A percentile compares a stretch with the other conserved stretches of the same genome.
Evolutionary conservation across 2,888 invertebrate genomes (phyloP).

Genomic region (Pherbina coryleti): DNA sequence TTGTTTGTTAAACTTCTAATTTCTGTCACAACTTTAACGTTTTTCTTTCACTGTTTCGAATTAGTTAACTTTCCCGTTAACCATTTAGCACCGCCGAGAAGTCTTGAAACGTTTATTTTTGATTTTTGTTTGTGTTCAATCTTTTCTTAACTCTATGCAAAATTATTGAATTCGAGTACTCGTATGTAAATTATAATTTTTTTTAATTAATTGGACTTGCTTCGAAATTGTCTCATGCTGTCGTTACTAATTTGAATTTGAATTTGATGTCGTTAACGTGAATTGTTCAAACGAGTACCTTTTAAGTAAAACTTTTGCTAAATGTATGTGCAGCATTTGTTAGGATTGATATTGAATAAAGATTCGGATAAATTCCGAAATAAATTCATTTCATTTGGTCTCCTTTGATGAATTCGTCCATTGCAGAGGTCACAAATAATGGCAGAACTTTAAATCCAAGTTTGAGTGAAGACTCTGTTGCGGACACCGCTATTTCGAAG

Average conservation of each 20-base stretch:
- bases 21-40: too few species aligned
- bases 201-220: conserved; percentile 30
- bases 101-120: background rate
- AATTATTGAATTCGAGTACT: background rate
- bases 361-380: conserved; percentile 3
- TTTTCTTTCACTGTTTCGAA: background rate
- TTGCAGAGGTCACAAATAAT: conserved; percentile 71
- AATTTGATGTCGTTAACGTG: conserved; percentile 32
- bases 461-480: conserved; percentile 85
- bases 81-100: conserved; percentile 5
- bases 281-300: conserved; percentile 14
- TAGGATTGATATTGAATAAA: conserved; percentile 9
- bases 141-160: background rate
- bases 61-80: background rate
- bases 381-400: conserved; percentile 50
- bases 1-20: background rate
- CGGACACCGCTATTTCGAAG: conserved; percentile 84
- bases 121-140: background rate
- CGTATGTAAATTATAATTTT: background rate
- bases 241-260: conserved; percentile 29
- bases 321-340: conserved; percentile 23
- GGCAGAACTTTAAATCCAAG: conserved; percentile 77
- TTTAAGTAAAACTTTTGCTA: conserved; percentile 21
- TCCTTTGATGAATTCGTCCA: conserved; percentile 59
- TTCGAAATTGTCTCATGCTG: conserved; percentile 38